phyloP scores from a whole-genome alignment of 2,113 vertebrate genomes.

The Mus musculus region GRCm39 chr14:105904001-105904500 shows the following conservation, averaged over 20 bases:
- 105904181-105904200: neutral
- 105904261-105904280: neutral
- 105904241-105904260: neutral
- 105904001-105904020: neutral
- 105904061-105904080: neutral
- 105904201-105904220: neutral
- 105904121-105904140: neutral
- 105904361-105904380: neutral
- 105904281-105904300: neutral
- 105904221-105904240: neutral
- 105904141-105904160: neutral
- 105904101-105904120: conserved; percentile 10
- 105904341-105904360: neutral
- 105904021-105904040: neutral
- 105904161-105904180: neutral
- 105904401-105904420: neutral
- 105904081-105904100: neutral
- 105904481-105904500: neutral
- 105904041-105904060: neutral
- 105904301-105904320: neutral
- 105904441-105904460: neutral
- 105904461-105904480: neutral
- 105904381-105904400: neutral
- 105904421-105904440: neutral
- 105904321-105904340: neutral